Base-by-base conservation (phyloP, 2,888 invertebrate genomes). In the Sinodicranocentrus sp. region DNA sequence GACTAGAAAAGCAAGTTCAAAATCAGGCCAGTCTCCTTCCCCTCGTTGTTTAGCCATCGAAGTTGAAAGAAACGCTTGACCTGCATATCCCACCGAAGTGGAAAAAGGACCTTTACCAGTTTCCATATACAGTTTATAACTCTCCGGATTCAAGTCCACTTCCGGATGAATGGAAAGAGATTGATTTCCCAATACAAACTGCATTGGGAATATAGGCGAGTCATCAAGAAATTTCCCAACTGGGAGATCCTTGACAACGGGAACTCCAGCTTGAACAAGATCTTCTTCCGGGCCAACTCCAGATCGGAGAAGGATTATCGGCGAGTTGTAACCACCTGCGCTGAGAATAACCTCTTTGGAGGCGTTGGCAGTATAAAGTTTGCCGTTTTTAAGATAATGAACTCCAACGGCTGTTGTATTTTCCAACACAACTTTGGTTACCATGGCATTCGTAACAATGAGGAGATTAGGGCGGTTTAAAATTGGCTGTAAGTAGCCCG, bases 271-370 rank as follows among this genome's bases (percentile, higher is more conserved):
- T 17, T 39, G 2, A 10, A 5, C 2, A 13, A 84, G 72, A 13
- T 71, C 63, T 0, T 48, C 54, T 25, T 15, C 28, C 1, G 86
- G 86, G 17, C 86, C 86, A 21, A 86, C 76, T 5, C 86, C 86
- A 5, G 73, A 73, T 19, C 63, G 63, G 79, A 84, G 71, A 3
- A 86, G 44, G 0, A 86, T 19, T n/a, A 70, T 67, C 0, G 86
- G 21, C 0, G 79, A 79, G 3, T 78, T 82, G n/a, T 71, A 48
- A 0, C 76, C 43, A 1, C 85, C 77, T 3, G 71, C 54, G 23
- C 87, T 85, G 0, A 88, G 23, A 63, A 88, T 88, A 21, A 88
- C 76, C 82, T 88, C 88, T 59, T 86, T 87, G 79, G 61, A 15
- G 86, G 87, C 23, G 84, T 68, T 68, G 25, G 70, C 28, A 1